phyloP scores from a whole-genome alignment of 2,113 vertebrate genomes.

The Acinonyx jubatus region DNA sequence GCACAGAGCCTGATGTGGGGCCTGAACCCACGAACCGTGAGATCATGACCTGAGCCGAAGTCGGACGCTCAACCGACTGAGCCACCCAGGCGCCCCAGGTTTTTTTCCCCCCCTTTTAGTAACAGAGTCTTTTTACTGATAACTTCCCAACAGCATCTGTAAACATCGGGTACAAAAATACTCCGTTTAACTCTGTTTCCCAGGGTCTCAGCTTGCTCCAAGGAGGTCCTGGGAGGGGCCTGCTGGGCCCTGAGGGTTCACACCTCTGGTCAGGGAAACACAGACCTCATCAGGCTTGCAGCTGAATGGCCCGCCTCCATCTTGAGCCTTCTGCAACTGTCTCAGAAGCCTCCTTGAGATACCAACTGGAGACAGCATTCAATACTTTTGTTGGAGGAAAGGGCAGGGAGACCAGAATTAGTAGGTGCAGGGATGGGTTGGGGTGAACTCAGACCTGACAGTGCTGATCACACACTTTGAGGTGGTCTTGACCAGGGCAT shows the following conservation, averaged over 20 bases:
- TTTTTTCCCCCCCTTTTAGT: not conserved
- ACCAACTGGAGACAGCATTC: not conserved
- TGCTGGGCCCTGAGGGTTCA: not conserved
- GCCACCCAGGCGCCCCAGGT: no score
- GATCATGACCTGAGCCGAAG: no score
- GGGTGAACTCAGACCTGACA: not conserved
- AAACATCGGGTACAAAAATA: conserved; percentile 83
- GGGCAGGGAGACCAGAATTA: not conserved
- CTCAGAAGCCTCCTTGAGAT: not conserved
- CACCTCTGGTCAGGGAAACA: not conserved
- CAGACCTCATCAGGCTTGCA: not conserved
- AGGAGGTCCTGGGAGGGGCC: not conserved
- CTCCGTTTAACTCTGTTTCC: conserved; percentile 59
- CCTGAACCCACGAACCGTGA: no score
- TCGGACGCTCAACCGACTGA: no score
- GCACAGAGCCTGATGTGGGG: no score
- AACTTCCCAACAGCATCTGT: conserved; percentile 74
- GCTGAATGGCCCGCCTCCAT: not conserved
- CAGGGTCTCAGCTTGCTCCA: not conserved
- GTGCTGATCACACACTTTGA: not conserved
- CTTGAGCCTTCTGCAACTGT: not conserved
- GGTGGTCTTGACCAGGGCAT: not conserved
- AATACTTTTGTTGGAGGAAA: not conserved
- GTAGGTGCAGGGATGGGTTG: not conserved
- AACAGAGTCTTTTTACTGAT: conserved; percentile 69